A percentile compares a stretch with the other conserved stretches of the same genome.
Evolutionary conservation across 2,888 invertebrate species (phyloP).

Genomic region (Acanthopleura granulata): DNA sequence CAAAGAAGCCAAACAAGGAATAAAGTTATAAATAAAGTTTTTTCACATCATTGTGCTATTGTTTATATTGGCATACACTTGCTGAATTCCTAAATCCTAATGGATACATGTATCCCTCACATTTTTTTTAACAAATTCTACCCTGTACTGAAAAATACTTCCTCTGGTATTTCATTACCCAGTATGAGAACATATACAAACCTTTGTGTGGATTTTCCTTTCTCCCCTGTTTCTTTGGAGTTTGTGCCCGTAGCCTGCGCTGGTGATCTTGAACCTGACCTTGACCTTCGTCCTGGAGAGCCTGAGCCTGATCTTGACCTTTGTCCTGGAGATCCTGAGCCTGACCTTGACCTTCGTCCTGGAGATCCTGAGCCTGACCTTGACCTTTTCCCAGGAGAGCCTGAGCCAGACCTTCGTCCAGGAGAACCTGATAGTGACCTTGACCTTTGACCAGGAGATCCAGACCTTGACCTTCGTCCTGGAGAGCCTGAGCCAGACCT

Average conservation of each 20-base stretch:
- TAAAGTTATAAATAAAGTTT: too few relatives aligned
- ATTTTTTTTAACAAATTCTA: too few relatives aligned
- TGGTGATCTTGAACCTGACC: conserved; percentile 19
- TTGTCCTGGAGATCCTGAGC: background rate
- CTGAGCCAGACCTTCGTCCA: conserved; percentile 21
- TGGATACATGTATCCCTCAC: too few relatives aligned
- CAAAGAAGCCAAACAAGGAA: too few relatives aligned
- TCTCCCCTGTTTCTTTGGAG: too few relatives aligned
- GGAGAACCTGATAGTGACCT: conserved; percentile 13
- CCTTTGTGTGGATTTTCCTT: too few relatives aligned
- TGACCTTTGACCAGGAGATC: conserved; percentile 7
- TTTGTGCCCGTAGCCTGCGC: background rate
- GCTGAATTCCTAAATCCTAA: too few relatives aligned
- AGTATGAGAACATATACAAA: too few relatives aligned
- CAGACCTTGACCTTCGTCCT: conserved; percentile 22
- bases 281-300: conserved; percentile 19
- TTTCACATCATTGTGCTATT: too few relatives aligned
- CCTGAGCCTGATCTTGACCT: background rate
- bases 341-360: conserved; percentile 21
- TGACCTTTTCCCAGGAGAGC: conserved; percentile 23
- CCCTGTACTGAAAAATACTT: too few relatives aligned
- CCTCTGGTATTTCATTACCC: too few relatives aligned
- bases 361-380: conserved; percentile 34
- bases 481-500: conserved; percentile 34
- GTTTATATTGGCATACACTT: too few relatives aligned